phyloP scores from a whole-genome alignment of 2,888 invertebrate species.

The Nasonovia ribisnigri region DNA sequence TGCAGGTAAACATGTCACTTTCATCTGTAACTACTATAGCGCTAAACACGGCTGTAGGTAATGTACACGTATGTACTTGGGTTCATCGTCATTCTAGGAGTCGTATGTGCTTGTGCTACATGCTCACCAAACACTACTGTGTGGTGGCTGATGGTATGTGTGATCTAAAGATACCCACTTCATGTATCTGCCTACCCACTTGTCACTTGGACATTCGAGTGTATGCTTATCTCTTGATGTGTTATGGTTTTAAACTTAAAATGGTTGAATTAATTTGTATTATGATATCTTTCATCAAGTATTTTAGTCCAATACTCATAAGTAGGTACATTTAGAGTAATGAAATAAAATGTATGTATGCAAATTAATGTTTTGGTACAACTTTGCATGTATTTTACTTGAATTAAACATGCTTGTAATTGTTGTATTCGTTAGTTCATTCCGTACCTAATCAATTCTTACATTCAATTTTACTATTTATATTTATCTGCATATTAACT shows the following conservation, averaged over 20 bases:
- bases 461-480: neutral
- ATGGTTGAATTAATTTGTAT: neutral
- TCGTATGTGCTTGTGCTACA: neutral
- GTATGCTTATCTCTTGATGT: neutral
- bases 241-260: neutral
- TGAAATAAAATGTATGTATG: neutral
- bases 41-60: neutral
- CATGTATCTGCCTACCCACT: neutral
- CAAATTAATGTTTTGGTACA: neutral
- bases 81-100: neutral
- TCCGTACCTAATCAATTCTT: neutral
- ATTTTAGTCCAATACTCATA: neutral
- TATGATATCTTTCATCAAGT: neutral
- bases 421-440: neutral
- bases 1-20: constrained; percentile 78
- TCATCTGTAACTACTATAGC: neutral
- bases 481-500: neutral
- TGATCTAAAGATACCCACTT: neutral
- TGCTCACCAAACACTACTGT: neutral
- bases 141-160: neutral
- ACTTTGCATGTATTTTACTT: neutral
- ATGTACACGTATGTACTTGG: neutral
- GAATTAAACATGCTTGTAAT: neutral
- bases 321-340: neutral
- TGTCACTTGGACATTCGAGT: neutral